Percentiles rank a stretch among this genome's conserved stretches.
Evolutionary conservation across 2,113 vertebrate species (phyloP).

Genomic region (Pelobates fuscus): DNA sequence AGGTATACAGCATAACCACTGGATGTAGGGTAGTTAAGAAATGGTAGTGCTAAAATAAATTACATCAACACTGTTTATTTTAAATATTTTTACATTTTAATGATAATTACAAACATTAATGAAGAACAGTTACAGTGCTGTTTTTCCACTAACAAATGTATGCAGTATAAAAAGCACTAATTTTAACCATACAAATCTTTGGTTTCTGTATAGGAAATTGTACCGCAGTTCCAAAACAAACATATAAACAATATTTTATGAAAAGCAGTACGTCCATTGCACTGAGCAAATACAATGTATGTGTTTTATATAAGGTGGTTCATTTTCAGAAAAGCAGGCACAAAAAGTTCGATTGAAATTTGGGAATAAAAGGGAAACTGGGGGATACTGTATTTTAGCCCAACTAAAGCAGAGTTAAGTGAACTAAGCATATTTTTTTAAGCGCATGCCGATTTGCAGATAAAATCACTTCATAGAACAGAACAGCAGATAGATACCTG

Average conservation of each 20-base stretch:
- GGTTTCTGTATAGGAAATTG: neutral
- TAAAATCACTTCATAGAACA: too few species aligned
- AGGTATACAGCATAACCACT: neutral
- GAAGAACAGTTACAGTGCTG: constrained; percentile 22
- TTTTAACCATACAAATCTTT: neutral
- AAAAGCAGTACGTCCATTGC: neutral
- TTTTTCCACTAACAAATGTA: constrained; percentile 37
- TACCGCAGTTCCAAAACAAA: neutral
- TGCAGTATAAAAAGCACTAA: constrained; percentile 17
- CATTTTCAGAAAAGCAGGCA: neutral
- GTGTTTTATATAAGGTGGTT: neutral
- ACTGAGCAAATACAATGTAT: neutral
- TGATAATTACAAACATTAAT: constrained; percentile 32
- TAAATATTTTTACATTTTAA: constrained; percentile 33
- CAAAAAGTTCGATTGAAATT: too few species aligned
- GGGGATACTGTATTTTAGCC: too few species aligned
- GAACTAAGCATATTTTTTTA: too few species aligned
- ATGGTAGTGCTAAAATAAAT: constrained; percentile 38
- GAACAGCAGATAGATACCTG: too few species aligned
- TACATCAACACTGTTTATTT: constrained; percentile 41
- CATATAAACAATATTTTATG: neutral
- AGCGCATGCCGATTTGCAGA: too few species aligned
- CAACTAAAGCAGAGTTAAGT: too few species aligned
- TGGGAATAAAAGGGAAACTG: too few species aligned
- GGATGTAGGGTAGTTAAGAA: constrained; percentile 14